Evolutionary conservation across 2,888 invertebrate genomes (phyloP).

Genomic region (Pomacea canaliculata): DNA sequence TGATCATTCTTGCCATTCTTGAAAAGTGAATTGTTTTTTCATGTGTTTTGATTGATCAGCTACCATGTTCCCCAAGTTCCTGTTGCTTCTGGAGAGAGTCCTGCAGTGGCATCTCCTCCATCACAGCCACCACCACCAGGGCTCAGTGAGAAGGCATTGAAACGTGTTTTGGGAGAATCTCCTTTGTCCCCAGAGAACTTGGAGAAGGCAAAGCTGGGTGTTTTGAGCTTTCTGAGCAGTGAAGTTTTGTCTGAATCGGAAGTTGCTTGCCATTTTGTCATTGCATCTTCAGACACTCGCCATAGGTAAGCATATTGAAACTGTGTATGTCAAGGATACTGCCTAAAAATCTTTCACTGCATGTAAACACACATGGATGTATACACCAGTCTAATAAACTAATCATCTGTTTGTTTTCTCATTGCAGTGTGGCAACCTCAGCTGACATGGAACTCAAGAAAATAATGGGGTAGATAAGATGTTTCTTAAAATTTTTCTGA

Average conservation of each 20-base stretch:
- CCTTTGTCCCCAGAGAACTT: slow-evolving; percentile 70
- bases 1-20: too few relatives aligned
- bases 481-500: not conserved
- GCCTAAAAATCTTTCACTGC: not conserved
- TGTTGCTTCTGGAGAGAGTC: slow-evolving; percentile 8
- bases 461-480: slow-evolving; percentile 62
- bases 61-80: slow-evolving; percentile 24
- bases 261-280: slow-evolving; percentile 81
- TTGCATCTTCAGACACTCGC: slow-evolving; percentile 89
- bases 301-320: slow-evolving; percentile 56
- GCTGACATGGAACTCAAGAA: slow-evolving; percentile 89
- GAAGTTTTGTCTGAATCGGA: slow-evolving; percentile 83
- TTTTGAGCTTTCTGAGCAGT: slow-evolving; percentile 85
- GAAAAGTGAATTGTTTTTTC: too few relatives aligned
- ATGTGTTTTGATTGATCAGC: slow-evolving; percentile 17
- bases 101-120: slow-evolving; percentile 26
- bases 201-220: slow-evolving; percentile 84
- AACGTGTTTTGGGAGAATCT: slow-evolving; percentile 59
- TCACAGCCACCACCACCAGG: slow-evolving; percentile 56
- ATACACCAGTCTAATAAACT: not conserved
- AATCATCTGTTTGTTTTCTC: slow-evolving; percentile 4
- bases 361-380: not conserved
- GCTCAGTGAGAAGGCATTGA: slow-evolving; percentile 58
- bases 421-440: slow-evolving; percentile 86
- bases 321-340: too few relatives aligned